These are phyloP conservation scores for Caretta caretta DNA, from an alignment of 2,113 vertebrate genomes.

Conservation along the genomic window DNA sequence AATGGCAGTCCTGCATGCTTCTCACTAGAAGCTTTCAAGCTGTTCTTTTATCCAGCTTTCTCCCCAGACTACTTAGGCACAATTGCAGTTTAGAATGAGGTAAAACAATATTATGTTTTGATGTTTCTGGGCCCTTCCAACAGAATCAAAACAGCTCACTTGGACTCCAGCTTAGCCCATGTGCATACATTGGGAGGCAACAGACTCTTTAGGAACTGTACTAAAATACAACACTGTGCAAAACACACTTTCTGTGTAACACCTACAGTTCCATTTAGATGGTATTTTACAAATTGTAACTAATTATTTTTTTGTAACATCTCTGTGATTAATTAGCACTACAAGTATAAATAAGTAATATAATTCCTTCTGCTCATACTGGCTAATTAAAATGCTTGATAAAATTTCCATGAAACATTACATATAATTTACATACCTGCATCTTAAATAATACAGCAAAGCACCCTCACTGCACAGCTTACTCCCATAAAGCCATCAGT, in stretches of 20 bases:
- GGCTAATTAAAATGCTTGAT: not conserved
- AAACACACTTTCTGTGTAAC: not conserved
- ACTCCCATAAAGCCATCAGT: not conserved
- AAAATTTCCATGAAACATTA: not conserved
- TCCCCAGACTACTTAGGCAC: not conserved
- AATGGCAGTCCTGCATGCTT: not conserved
- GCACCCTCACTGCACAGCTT: not conserved
- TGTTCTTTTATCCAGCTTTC: not conserved
- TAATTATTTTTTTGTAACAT: not conserved
- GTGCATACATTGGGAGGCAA: not conserved
- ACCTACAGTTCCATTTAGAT: not conserved
- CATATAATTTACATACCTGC: not conserved
- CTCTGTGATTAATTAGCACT: not conserved
- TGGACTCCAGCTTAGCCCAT: not conserved
- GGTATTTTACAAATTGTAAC: not conserved
- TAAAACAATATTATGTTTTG: not conserved
- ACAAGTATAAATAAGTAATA: not conserved
- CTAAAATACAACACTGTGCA: not conserved
- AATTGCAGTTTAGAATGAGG: not conserved
- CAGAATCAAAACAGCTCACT: not conserved
- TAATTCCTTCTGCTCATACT: not conserved
- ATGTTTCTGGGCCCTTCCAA: not conserved
- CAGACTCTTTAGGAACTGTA: not conserved
- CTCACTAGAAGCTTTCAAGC: not conserved
- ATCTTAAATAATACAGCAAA: not conserved